Base-by-base conservation (phyloP, 1,140 invertebrate genomes). In the Drosophila willistoni region DNA sequence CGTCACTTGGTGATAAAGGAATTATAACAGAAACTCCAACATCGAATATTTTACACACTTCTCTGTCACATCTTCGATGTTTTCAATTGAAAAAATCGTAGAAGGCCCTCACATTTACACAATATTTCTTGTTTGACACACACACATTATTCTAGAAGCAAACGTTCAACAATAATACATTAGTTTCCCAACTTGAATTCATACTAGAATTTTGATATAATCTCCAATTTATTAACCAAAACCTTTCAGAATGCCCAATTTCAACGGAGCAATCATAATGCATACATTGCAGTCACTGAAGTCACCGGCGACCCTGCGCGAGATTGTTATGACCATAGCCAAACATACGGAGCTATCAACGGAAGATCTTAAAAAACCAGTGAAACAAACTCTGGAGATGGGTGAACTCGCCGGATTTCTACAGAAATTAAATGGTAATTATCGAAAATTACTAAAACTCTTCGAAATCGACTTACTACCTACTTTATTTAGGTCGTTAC, bases 181-280 rank as follows among this genome's bases (percentile, higher is more conserved):
- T 19, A 17, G 13, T 34, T 55, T 44, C 54, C 36, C 9, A 19
- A 57, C 36, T 56, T 36, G 51, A 73, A n/a, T 51, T 51, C 36
- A 39, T 39, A 39, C 3, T 39, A 39, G 36, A 5, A 13, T 39
- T 39, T 39, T 39, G 12, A 39, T 39, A 39, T 19, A 22, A 12
- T 51, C 19, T 22, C 10, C 14, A 22, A 22, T 51, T 51, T 51
- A 22, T 3, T 22, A n/a, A 25, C 13, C 13, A 12, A 33, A 22
- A 39, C 9, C 13, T 1, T 5, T 17, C 42, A 2, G 19, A 54
- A 64, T 87, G 83, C 83, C 83, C 0, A 87, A 87, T 34, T 83
- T 89, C 42, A 87, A 87, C 51, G 83, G 83, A 7, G 83, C 83
- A 17, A 87, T 87, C n/a, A 25, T 89, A 14, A 36, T 87, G 68